Percentiles rank a stretch among this genome's conserved stretches.
Evolutionary conservation across 1,140 invertebrate species (phyloP).

Genomic region (Uloborus diversus): DNA sequence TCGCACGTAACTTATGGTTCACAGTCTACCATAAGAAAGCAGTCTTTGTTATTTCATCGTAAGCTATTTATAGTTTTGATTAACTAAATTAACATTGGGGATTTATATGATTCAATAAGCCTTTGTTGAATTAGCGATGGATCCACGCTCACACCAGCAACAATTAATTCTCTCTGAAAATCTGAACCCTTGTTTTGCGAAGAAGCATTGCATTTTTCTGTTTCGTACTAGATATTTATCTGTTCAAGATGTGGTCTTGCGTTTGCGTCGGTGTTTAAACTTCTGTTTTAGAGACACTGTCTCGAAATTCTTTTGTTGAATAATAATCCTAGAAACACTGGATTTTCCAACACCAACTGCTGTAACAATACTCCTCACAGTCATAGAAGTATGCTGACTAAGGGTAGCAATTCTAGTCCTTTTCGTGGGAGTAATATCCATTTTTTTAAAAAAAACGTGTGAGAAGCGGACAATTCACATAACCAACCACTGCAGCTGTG

Average conservation of each 20-base stretch:
- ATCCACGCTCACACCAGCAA: not conserved
- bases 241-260: not conserved
- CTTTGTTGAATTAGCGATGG: not conserved
- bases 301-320: not conserved
- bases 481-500: not conserved
- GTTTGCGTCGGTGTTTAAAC: not conserved
- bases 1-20: no score
- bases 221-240: not conserved
- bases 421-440: conserved; percentile 4
- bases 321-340: not conserved
- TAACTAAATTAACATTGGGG: no score
- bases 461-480: not conserved
- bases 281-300: not conserved
- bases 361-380: conserved; percentile 1
- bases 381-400: conserved; percentile 9
- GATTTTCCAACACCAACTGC: conserved; percentile 2
- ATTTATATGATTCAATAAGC: not conserved
- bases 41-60: no score
- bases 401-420: not conserved
- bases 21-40: no score
- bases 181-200: not conserved
- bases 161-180: not conserved
- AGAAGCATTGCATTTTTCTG: not conserved
- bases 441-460: not conserved
- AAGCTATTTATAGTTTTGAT: no score